phyloP scores from a whole-genome alignment of 2,888 invertebrate genomes.

The Azorinus chamasolen region DNA sequence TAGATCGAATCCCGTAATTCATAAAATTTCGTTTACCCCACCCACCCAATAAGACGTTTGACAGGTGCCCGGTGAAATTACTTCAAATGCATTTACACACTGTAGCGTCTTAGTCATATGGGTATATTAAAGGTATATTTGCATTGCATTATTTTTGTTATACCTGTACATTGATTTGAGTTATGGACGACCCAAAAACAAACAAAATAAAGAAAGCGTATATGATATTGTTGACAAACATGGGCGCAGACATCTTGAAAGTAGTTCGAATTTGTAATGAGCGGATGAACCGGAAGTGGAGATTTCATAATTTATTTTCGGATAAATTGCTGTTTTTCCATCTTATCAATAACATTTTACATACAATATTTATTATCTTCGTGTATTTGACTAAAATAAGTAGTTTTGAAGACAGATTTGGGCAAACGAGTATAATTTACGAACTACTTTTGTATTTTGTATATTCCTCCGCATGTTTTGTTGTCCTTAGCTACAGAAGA shows the following conservation, averaged over 20 bases:
- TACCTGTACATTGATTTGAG: no score
- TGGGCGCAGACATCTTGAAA: constrained; percentile 75
- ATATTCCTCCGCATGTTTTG: constrained; percentile 71
- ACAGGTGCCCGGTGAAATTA: constrained; percentile 39
- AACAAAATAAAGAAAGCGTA: background rate
- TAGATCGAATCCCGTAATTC: no score
- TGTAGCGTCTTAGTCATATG: no score
- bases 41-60: constrained; percentile 29
- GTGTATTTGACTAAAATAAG: no score
- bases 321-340: no score
- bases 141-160: no score
- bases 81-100: background rate
- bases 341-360: no score
- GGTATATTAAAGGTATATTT: no score
- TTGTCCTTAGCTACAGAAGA: constrained; percentile 82
- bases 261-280: constrained; percentile 28
- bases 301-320: no score
- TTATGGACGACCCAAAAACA: background rate
- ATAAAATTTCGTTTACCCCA: no score
- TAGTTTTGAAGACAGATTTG: no score
- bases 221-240: background rate
- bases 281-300: background rate
- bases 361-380: no score
- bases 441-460: constrained; percentile 52
- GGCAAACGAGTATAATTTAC: background rate